Evolutionary conservation across 2,888 invertebrate genomes (phyloP).

Genomic region (Seira musarum): DNA sequence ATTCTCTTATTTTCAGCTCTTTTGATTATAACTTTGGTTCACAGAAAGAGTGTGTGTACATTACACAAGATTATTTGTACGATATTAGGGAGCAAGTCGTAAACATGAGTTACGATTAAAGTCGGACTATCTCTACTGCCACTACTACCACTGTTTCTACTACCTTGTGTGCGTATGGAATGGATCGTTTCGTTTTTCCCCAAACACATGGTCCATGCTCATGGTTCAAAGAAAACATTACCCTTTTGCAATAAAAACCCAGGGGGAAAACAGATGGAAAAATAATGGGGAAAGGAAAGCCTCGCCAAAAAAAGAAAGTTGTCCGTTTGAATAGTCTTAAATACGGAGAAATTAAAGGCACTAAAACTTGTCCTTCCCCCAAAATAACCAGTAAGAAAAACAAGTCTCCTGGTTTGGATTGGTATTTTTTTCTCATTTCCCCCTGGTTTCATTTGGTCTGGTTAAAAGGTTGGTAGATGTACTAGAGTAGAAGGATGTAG

Average conservation of each 20-base stretch:
- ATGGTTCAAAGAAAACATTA: neutral
- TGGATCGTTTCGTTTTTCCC: too few relatives aligned
- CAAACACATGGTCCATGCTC: too few relatives aligned
- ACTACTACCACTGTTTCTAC: too few relatives aligned
- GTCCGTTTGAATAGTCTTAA: neutral
- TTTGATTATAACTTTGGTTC: conserved; percentile 11
- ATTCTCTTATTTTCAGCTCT: neutral
- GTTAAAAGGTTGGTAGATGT: too few relatives aligned
- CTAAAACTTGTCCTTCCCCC: neutral
- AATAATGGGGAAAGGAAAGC: conserved; percentile 23
- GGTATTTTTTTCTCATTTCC: conserved; percentile 1
- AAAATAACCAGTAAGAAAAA: neutral
- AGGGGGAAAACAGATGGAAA: too few relatives aligned
- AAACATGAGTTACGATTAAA: neutral
- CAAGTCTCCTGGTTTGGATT: neutral
- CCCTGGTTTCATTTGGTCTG: neutral
- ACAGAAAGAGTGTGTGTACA: neutral
- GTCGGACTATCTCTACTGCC: neutral
- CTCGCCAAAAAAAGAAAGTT: neutral
- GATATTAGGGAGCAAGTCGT: neutral
- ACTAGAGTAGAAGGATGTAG: too few relatives aligned
- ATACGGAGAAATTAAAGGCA: neutral
- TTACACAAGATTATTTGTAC: neutral
- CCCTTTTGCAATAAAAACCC: too few relatives aligned
- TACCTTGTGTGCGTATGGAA: too few relatives aligned